Evolutionary conservation across 2,888 invertebrate genomes (phyloP), one percentile per base, ranked within the genome.

Genomic region (Dasypolia templi): DNA sequence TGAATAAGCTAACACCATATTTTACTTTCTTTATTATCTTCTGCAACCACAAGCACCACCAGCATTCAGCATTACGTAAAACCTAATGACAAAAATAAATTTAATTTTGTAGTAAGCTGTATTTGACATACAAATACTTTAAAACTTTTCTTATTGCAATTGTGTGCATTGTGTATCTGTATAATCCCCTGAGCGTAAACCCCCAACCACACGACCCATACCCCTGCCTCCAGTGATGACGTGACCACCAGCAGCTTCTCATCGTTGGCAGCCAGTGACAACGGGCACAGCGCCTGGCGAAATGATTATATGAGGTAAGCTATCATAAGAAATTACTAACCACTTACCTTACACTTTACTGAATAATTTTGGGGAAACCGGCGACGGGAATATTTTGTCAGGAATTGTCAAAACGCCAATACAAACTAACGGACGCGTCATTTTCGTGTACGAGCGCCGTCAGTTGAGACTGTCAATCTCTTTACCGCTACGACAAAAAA

Each of bases 281-380:
- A 92, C 85, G 92, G 89, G 73, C 93, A 91, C 92, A 95, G 94
- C 88, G 95, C 95, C 81, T 96, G 96, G 96, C 94, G 93, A 88
- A 93, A 92, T 85, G 96, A 96, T 88, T 95, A 93, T 82, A 92
- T 90, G 86, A 95, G 96, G 96, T 96, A 91, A 96, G 96, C 55
- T 63, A 56, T 39, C 11, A 65, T 68, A 69, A 58, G 32, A 72
- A 62, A 63, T 42, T 53, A 62, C 49, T 53, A 39, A 42, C 53
- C 42, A 66, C 51, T 44, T 42, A 56, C 22, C 35, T 51, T 46
- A 49, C 49, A 77, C 77, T 42, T 56, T 9, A 55, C 44, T 63
- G 19, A 11, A 66, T 49, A 49, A 26, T 65, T 66, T 39, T 46
- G 32, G 44, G 35, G 4, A 39, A 29, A 39, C 12, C 22, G 14